Evolutionary conservation across 2,113 vertebrate genomes (phyloP).

Genomic region (Pyxicephalus adspersus): DNA sequence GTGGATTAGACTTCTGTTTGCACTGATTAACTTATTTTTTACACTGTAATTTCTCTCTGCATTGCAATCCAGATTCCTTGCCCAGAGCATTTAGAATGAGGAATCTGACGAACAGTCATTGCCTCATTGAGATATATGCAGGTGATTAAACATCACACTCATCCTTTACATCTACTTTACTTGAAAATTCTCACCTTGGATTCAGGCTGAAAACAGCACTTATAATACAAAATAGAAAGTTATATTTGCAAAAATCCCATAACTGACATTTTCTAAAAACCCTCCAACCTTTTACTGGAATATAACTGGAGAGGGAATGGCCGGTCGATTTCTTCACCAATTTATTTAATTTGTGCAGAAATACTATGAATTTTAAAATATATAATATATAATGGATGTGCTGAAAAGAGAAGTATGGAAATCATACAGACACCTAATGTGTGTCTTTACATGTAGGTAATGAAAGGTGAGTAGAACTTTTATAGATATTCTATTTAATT

Average conservation of each 20-base stretch:
- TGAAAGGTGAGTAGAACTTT: too few species aligned
- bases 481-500: too few species aligned
- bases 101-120: conserved; percentile 26
- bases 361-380: not conserved
- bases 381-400: too few species aligned
- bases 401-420: too few species aligned
- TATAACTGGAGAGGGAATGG: not conserved
- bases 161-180: conserved; percentile 45
- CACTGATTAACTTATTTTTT: conserved; percentile 51
- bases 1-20: conserved; percentile 48
- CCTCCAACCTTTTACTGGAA: not conserved
- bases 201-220: conserved; percentile 16
- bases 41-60: conserved; percentile 32
- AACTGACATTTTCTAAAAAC: conserved; percentile 29
- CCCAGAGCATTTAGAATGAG: conserved; percentile 38
- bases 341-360: not conserved
- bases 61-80: conserved; percentile 44
- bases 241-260: conserved; percentile 13
- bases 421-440: too few species aligned
- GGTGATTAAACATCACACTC: conserved; percentile 45
- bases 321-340: too few species aligned
- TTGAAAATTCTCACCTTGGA: conserved; percentile 34
- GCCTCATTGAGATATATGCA: conserved; percentile 31
- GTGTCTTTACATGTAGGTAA: too few species aligned
- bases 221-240: conserved; percentile 17